Evolutionary conservation across 2,113 vertebrate species (phyloP).

Genomic region (Carassius gibelio): DNA sequence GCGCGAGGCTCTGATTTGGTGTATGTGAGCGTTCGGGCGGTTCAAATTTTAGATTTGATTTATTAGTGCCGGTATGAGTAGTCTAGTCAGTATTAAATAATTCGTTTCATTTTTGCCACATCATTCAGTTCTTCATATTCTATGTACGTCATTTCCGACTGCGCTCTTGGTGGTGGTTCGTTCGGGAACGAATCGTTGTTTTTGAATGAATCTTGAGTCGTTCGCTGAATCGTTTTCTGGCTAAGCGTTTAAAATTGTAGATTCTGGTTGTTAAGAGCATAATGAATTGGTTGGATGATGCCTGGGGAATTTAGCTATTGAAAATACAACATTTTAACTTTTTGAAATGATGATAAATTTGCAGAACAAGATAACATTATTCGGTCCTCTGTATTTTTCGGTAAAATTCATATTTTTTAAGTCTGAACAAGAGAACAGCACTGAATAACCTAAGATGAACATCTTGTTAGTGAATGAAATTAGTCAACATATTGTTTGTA

Average conservation of each 20-base stretch:
- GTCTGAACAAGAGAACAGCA: background rate
- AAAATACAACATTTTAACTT: no score
- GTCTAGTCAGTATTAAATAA: constrained; percentile 29
- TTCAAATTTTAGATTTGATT: background rate
- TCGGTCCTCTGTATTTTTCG: background rate
- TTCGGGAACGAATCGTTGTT: constrained; percentile 1
- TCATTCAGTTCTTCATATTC: constrained; percentile 77
- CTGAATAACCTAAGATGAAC: no score
- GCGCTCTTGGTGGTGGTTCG: background rate
- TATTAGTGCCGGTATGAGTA: background rate
- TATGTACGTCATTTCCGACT: constrained; percentile 74
- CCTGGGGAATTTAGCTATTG: no score
- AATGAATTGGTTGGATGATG: no score
- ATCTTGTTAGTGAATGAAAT: no score
- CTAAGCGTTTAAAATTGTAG: background rate
- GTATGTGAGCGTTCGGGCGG: background rate
- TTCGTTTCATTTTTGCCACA: constrained; percentile 77
- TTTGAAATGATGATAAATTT: no score
- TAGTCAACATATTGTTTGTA: no score
- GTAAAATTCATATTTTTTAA: background rate
- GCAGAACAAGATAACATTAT: no score
- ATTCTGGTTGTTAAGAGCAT: background rate
- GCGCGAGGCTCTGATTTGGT: background rate
- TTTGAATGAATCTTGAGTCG: background rate
- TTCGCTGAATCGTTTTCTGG: background rate